Evolutionary conservation across 1,140 invertebrate genomes (phyloP), one percentile per base, ranked within the genome.

Genomic region (Agrypnia vestita): DNA sequence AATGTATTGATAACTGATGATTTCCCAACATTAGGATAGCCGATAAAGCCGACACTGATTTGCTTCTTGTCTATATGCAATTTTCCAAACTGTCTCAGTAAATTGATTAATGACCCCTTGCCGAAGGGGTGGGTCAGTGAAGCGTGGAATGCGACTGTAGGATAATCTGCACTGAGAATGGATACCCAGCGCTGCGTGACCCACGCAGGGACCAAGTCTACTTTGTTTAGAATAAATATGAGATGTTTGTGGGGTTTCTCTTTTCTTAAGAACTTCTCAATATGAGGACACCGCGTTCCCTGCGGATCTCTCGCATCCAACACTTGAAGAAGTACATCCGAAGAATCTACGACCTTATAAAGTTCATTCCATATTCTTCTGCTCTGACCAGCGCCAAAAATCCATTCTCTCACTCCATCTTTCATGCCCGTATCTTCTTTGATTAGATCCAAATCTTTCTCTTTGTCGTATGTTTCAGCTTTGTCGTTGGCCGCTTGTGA

Each of bases 21-120:
- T 90, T 99, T 99, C 0, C 99, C 99, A 11, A 97, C 97, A 92
- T 99, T 99, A 4, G 99, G 99, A 89, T 99, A 99, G 0, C 99
- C 99, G 86, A 99, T 99, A 79, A 99, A 96, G 12, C 98, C 99
- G 72, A 99, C 97, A 88, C 97, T 99, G 51, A 99, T 99, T 91
- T 99, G 97, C 86, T 99, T 98, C 85, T 98, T 98, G 85, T 99
- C 97, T 67, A 93, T 89, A 85, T 99, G 98, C 0, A 99, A 89
- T 89, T 99, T 98, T n/a, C 93, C 95, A 90, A 99, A 97, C 86
- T 99, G 98, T 25, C 98, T 91, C 4, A 99, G 89, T 15, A 99
- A 88, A 89, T 98, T 98, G 76, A 99, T 99, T 0, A 99, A 88
- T 0, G 98, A 96, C 62, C 98, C 98, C 91, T 99, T 99, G 55